Evolutionary conservation across 2,113 vertebrate genomes (phyloP).

Genomic region (Tylochromis polylepis): DNA sequence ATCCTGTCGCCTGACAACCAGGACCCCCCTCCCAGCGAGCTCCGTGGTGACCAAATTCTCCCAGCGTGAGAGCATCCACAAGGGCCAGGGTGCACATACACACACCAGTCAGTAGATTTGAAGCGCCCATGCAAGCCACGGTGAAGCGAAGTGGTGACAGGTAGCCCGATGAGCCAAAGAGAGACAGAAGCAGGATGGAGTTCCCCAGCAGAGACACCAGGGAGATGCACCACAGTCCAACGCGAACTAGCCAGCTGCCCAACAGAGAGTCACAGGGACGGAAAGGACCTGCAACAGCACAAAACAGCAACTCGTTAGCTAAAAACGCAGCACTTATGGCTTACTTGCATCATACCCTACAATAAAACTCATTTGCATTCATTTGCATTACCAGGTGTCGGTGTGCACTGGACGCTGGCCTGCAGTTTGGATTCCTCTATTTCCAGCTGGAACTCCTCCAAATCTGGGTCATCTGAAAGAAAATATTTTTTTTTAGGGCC

Average conservation of each 20-base stretch:
- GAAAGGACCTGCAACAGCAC: conserved; percentile 81
- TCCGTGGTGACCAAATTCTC: conserved; percentile 81
- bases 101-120: conserved; percentile 84
- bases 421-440: conserved; percentile 84
- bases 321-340: not conserved
- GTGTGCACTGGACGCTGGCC: conserved; percentile 85
- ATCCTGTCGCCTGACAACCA: conserved; percentile 86
- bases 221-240: conserved; percentile 85
- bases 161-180: conserved; percentile 79
- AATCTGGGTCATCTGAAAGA: conserved; percentile 84
- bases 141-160: conserved; percentile 86
- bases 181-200: conserved; percentile 79
- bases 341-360: not conserved
- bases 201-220: conserved; percentile 85
- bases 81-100: conserved; percentile 84
- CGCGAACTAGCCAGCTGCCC: conserved; percentile 90
- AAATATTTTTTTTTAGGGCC: not conserved
- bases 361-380: conserved; percentile 31
- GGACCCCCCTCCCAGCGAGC: conserved; percentile 84
- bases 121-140: conserved; percentile 84
- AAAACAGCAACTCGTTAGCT: not conserved
- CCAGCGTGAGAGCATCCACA: conserved; percentile 82
- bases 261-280: conserved; percentile 90
- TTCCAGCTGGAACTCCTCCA: conserved; percentile 86
- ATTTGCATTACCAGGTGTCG: conserved; percentile 77